These are phyloP conservation scores for Dorcus hopei DNA, from an alignment of 2,888 invertebrate genomes.

Conservation along the genomic window DNA sequence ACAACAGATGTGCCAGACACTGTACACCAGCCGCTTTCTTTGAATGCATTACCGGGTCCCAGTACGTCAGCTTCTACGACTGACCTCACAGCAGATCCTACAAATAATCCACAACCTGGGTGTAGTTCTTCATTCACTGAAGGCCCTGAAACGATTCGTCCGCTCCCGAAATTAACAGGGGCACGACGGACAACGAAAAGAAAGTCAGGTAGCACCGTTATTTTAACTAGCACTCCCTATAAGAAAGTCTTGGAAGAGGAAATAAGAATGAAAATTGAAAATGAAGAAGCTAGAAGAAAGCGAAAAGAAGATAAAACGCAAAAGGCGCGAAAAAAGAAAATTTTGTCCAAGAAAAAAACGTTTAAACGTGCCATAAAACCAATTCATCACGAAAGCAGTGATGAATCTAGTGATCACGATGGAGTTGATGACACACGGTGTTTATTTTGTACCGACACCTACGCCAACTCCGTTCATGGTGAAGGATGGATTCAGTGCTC, in stretches of 20 bases:
- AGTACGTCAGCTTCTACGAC: neutral
- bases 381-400: too few species aligned
- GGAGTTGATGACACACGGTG: too few species aligned
- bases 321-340: too few species aligned
- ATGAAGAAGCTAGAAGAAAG: too few species aligned
- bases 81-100: neutral
- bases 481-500: constrained; percentile 4
- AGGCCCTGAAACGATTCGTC: neutral
- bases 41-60: neutral
- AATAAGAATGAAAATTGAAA: neutral
- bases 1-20: neutral
- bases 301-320: too few species aligned
- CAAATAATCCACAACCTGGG: neutral
- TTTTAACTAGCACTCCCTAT: neutral
- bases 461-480: neutral
- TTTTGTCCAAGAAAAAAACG: too few species aligned
- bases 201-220: neutral
- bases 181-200: neutral
- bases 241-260: constrained; percentile 1
- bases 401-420: too few species aligned
- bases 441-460: too few species aligned
- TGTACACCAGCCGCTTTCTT: neutral
- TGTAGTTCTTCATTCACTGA: neutral
- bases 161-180: neutral
- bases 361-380: too few species aligned